Base-by-base conservation (phyloP, 2,113 vertebrate genomes). In the Anarhynchus alexandrinus region DNA sequence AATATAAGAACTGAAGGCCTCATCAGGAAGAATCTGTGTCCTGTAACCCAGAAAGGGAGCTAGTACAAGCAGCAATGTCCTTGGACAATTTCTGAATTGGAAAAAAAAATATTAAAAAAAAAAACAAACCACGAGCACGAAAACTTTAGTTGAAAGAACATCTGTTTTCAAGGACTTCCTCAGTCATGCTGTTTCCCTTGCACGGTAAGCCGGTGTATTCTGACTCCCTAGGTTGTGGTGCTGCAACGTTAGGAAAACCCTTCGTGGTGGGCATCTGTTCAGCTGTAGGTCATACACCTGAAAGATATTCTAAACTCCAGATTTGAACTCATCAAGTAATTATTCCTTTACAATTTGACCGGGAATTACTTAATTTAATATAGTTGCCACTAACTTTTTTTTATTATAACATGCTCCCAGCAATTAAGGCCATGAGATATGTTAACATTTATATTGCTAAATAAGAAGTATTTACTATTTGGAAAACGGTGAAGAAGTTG, bases 141-240 rank as follows among this genome's bases (percentile, higher is more conserved):
- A 91, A 96, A 94, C 64, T 92, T 78, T 19, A 38, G 52, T n/a
- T 91, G 73, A 71, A 83, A 85, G 70, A 96, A 82, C 95, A 95
- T 96, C 86, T 96, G 96, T 97, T 95, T 80, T 97, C 97, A 97
- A 96, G 96, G 94, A 94, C 94, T 95, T 97, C 93, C 82, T 91
- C 91, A 93, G 66, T 96, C 95, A 83, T 93, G 94, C 95, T 95
- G 94, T 86, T 96, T 81, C 87, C 47, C 36, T 94, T 94, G 73
- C 87, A 91, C 82, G 64, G 82, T 82, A 94, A 95, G n/a, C 91
- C 52, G 23, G 82, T 96, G 55, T 88, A 82, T 86, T 95, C 88
- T 67, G 83, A 93, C 70, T 96, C 67, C 94, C 94, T 59, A 85
- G 84, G 94, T 65, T 88, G 91, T 86, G 83, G 45, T 58, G 65